Evolutionary conservation across 2,797 vertebrate species (phyloP).

Genomic region (Silurus aristotelis): DNA sequence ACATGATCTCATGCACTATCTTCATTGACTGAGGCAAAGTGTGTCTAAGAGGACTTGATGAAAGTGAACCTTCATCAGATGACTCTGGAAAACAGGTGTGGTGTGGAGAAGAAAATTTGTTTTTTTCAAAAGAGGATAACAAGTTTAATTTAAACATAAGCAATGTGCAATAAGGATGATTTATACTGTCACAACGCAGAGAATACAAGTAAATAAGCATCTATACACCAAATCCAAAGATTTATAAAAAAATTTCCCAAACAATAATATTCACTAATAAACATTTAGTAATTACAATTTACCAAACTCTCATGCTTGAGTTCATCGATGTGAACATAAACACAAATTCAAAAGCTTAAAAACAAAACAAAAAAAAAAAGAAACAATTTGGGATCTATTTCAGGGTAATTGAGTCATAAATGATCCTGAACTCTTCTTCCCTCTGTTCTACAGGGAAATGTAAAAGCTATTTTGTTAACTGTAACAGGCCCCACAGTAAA

Average conservation of each 20-base stretch:
- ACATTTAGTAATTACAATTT: not conserved
- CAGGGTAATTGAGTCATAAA: not conserved
- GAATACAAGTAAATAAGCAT: not conserved
- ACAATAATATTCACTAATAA: not conserved
- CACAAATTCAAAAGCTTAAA: not conserved
- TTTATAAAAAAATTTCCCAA: too few relatives aligned
- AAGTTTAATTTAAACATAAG: not conserved
- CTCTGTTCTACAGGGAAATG: not conserved
- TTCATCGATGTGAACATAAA: not conserved
- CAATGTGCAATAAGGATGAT: not conserved
- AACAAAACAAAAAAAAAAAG: too few relatives aligned
- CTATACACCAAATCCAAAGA: not conserved
- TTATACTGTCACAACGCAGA: not conserved
- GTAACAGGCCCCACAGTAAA: not conserved
- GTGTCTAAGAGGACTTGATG: conserved; percentile 85
- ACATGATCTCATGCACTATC: conserved; percentile 99
- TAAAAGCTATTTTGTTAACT: too few relatives aligned
- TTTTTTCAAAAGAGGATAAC: not conserved
- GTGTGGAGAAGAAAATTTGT: not conserved
- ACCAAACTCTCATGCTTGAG: not conserved
- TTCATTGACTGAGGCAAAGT: conserved; percentile 97
- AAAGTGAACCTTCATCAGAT: conserved; percentile 88
- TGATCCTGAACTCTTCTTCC: too few relatives aligned
- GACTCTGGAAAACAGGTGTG: conserved; percentile 77
- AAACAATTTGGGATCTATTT: not conserved